Base-by-base conservation (phyloP, 2,113 vertebrate species). In the Theristicus caerulescens region DNA sequence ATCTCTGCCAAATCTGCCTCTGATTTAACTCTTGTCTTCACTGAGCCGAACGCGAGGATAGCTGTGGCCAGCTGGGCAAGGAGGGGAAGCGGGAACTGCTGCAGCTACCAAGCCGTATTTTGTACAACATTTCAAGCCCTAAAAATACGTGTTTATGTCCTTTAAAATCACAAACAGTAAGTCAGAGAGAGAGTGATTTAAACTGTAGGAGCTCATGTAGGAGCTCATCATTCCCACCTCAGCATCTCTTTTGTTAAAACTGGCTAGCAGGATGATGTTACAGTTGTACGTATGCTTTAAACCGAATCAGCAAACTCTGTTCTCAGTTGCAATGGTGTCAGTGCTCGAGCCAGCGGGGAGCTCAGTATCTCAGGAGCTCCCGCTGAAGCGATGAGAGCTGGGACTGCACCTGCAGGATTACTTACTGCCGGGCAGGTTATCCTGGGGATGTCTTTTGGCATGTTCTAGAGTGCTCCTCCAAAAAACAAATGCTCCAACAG, bases 281-380 rank as follows among this genome's bases (percentile, higher is more conserved):
- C 0, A 3, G 47, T 16, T 65, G 24, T 44, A 54, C 3, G 0
- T 7, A 5, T 9, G 42, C 31, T 65, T 81, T 47, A 31, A 84
- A 38, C 6, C 4, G 34, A 26, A 65, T 15, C 62, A 11, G 46
- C 66, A 79, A 55, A 42, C 38, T 26, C 44, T 17, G 16, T 18
- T 67, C 62, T 42, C 19, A 6, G 42, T 6, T 52, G 19, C n/a
- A 17, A 5, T 25, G 16, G 13, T 22, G 59, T n/a, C 61, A 21
- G 61, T 58, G 69, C 73, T 58, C 10, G 52, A 31, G 24, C 19
- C 31, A 13, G 49, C 0, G 34, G 7, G 36, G 13, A 78, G 13
- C 49, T n/a, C 15, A 0, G 20, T 10, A 11, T 22, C 49, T 65
- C 58, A 49, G 83, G 42, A 79, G 52, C 16, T 79, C 20, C 59